Conservation (phyloP, 2,888 invertebrate species). For the Eudasyphora cyanicolor region DNA sequence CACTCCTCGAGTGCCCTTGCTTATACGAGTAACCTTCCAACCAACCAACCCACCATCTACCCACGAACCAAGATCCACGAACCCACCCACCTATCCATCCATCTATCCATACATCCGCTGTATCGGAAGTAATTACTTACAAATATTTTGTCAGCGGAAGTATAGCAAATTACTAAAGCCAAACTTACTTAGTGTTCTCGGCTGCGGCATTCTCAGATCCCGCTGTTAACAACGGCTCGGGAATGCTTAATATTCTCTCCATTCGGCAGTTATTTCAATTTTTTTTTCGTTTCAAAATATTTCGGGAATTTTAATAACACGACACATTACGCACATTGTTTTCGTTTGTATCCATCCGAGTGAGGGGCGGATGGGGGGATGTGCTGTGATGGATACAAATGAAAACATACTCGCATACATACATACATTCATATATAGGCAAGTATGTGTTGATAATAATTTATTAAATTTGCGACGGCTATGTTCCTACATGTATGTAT, state of each 20-base stretch:
- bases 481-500: neutral
- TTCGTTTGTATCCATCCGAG: conserved; percentile 2
- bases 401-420: neutral
- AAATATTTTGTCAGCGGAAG: conserved; percentile 60
- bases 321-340: conserved; percentile 38
- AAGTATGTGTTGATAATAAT: conserved; percentile 43
- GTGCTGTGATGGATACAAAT: no score
- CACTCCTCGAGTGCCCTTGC: neutral
- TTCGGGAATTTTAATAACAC: conserved; percentile 56
- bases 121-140: conserved; percentile 63
- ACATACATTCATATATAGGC: neutral
- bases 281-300: conserved; percentile 33
- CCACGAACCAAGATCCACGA: no score
- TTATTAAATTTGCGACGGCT: conserved; percentile 44
- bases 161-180: conserved; percentile 57
- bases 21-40: no score
- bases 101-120: conserved; percentile 24
- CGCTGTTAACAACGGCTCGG: neutral
- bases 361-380: neutral
- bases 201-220: neutral
- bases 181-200: conserved; percentile 49
- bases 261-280: conserved; percentile 8
- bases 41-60: no score
- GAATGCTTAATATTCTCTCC: conserved; percentile 44
- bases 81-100: no score